phyloP scores from a whole-genome alignment of 2,797 vertebrate genomes.

The Dendrocincla tyrannina region DNA sequence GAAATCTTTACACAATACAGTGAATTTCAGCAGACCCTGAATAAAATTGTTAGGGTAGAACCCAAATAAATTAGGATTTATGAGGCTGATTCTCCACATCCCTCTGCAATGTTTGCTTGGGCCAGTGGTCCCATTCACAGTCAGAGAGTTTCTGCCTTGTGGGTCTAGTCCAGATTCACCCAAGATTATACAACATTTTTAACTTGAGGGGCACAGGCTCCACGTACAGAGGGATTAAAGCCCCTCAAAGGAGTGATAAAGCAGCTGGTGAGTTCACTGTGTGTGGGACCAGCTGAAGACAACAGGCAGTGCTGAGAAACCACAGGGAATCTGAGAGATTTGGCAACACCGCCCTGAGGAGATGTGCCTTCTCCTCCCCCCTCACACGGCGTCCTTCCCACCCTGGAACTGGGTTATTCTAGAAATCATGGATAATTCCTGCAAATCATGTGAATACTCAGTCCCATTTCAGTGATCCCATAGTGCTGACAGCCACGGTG shows the following conservation, averaged over 20 bases:
- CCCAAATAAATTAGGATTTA: background rate
- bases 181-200: fast-evolving
- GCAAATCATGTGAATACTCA: fast-evolving
- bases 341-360: background rate
- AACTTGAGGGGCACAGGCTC: background rate
- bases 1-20: background rate
- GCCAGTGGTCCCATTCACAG: background rate
- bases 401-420: fast-evolving
- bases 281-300: background rate
- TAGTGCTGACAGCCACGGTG: fast-evolving
- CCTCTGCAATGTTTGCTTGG: background rate
- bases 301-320: background rate
- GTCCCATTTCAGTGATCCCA: background rate
- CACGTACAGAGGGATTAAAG: background rate
- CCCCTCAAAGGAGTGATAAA: background rate
- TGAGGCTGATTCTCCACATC: background rate
- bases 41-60: background rate
- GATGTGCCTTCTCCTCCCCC: background rate
- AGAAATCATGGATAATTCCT: background rate
- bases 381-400: background rate
- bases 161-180: background rate
- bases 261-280: background rate
- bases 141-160: background rate
- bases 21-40: background rate
- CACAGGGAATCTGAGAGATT: background rate